Base-by-base conservation (phyloP, 2,113 vertebrate genomes). In the Toxostoma redivivum region DNA sequence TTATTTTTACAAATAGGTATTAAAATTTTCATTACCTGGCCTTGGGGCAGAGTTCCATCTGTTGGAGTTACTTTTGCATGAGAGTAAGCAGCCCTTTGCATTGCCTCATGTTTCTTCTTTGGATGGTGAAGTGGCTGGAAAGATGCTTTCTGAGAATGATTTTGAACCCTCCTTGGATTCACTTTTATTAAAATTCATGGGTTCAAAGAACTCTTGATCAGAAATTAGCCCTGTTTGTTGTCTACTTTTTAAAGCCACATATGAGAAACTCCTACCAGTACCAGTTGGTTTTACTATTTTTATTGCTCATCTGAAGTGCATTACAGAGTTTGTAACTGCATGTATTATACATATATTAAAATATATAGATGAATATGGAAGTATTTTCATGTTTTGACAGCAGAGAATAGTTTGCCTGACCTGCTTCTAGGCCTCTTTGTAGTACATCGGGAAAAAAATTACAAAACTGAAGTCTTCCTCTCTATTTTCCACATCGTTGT, bases 41-140 rank as follows among this genome's bases (percentile, higher is more conserved):
- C 47, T 38, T 91, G 74, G 60, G 70, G 73, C 78, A 85, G 81
- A 72, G 53, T 90, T 92, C 62, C 70, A 92, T 95, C 93, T 93
- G 78, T 56, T 84, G n/a, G 37, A 57, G 38, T 85, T 90, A 61
- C 78, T 93, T 64, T 70, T 85, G 38, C 14, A 8, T 93, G 48
- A 73, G 93, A 88, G 42, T 19, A 53, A 89, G 57, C 47, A 66
- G 11, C 10, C 23, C 21, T 61, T 82, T 74, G 45, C 24, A 28
- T 28, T 70, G n/a, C 40, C n/a, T 78, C 28, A 4, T 6, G 1
- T 67, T 87, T 33, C 19, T 60, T 72, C 40, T 82, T 51, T 70
- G 38, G 14, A n/a, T 53, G 31, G 76, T 51, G 48, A 72, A 58
- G 14, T 57, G 30, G 17, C 23, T 73, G 58, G 19, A 67, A 30